Conservation (phyloP, 2,113 vertebrate species). For the Onychostoma macrolepis region DNA sequence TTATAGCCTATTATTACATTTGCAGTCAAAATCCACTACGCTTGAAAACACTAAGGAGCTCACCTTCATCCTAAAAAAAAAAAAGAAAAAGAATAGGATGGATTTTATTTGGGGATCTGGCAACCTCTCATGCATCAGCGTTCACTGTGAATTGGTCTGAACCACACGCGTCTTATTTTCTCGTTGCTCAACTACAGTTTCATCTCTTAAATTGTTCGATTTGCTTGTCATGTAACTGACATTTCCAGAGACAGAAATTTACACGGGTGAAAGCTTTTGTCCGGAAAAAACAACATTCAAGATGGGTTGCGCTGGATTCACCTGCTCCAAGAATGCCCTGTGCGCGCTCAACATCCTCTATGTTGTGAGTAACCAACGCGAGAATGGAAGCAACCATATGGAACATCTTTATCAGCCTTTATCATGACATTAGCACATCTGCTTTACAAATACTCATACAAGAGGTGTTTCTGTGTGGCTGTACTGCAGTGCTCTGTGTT, state of each 20-base stretch:
- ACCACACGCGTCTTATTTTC: constrained; percentile 17
- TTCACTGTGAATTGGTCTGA: constrained; percentile 24
- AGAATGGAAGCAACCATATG: constrained; percentile 59
- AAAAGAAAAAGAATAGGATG: background rate
- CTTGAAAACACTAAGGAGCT: background rate
- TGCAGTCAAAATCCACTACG: background rate
- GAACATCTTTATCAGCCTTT: background rate
- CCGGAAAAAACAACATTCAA: background rate
- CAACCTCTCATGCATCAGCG: constrained; percentile 17
- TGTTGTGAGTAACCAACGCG: constrained; percentile 69
- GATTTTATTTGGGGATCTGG: constrained; percentile 36
- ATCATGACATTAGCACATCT: background rate
- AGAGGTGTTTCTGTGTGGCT: background rate
- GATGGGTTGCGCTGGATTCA: constrained; percentile 76
- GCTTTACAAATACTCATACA: background rate
- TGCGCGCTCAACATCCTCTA: constrained; percentile 79
- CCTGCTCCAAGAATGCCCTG: constrained; percentile 76
- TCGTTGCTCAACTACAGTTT: background rate
- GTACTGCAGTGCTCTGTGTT: constrained; percentile 6
- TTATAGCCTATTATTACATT: background rate
- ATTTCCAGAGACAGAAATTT: background rate
- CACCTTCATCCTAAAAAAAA: background rate
- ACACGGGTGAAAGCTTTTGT: constrained; percentile 4
- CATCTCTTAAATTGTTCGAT: background rate
- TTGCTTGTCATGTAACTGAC: constrained; percentile 11